phyloP scores from a whole-genome alignment of 2,797 vertebrate genomes.

The Diglossa cyanea region DNA sequence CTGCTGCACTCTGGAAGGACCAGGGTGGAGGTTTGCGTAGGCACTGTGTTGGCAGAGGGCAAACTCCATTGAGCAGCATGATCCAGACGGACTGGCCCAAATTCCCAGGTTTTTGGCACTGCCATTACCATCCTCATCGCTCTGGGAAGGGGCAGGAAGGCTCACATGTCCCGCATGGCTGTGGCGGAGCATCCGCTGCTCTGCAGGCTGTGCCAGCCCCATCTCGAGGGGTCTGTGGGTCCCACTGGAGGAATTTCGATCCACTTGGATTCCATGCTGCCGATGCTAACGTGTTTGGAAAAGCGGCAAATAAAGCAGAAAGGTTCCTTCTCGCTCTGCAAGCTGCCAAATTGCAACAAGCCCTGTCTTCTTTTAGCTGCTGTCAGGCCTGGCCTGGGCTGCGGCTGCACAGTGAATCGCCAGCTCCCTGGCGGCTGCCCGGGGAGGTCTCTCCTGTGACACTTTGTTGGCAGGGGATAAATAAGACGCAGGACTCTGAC shows the following conservation, averaged over 20 bases:
- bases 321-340: background rate
- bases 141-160: background rate
- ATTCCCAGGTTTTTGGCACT: background rate
- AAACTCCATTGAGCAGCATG: background rate
- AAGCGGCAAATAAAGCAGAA: constrained; percentile 35
- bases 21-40: accelerated
- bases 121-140: background rate
- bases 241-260: background rate
- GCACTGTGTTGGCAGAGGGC: background rate
- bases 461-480: constrained; percentile 53
- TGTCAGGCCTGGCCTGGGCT: background rate
- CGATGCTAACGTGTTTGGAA: background rate
- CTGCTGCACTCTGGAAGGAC: background rate
- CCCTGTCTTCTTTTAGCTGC: constrained; percentile 24
- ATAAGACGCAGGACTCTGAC: constrained; percentile 22
- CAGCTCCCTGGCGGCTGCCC: background rate
- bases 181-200: accelerated
- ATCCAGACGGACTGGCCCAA: background rate
- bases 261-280: constrained; percentile 32
- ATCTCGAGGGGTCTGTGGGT: background rate
- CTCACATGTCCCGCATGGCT: background rate
- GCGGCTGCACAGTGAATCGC: constrained; percentile 4
- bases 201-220: background rate
- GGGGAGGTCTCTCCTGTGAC: constrained; percentile 39
- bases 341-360: constrained; percentile 42